Percentiles rank a stretch among this genome's conserved stretches.
Conservation (phyloP, 2,113 vertebrate genomes). For the Amphilophus citrinellus region DNA sequence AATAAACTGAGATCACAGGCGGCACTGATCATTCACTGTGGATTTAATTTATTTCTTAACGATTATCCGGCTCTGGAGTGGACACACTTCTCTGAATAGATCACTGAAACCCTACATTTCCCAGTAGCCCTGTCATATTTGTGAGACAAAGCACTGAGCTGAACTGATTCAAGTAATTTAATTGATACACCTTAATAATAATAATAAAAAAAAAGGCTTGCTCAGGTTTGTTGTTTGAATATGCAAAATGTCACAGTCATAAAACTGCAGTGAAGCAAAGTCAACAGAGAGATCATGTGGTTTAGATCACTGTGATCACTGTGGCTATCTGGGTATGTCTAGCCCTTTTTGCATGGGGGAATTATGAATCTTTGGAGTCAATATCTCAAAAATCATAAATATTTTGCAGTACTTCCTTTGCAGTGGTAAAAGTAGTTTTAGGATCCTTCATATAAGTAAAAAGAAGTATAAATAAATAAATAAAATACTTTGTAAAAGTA, state of each 20-base stretch:
- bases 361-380: neutral
- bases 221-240: neutral
- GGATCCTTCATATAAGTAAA: neutral
- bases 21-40: slow-evolving; percentile 65
- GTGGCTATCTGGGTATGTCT: neutral
- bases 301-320: neutral
- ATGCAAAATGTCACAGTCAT: neutral
- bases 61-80: slow-evolving; percentile 61
- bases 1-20: slow-evolving; percentile 52
- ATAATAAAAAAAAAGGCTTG: neutral
- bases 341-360: neutral
- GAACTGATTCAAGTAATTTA: slow-evolving; percentile 7
- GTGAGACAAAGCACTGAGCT: slow-evolving; percentile 37
- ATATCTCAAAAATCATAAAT: neutral
- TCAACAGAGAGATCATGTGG: too few species aligned
- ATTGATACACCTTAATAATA: neutral
- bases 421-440: neutral
- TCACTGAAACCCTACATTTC: slow-evolving; percentile 57
- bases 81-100: slow-evolving; percentile 62
- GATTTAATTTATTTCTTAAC: slow-evolving; percentile 76
- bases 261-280: neutral
- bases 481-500: neutral
- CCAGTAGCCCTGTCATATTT: slow-evolving; percentile 39
- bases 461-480: neutral
- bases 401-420: too few species aligned